Percentiles rank a stretch among this genome's conserved stretches.
phyloP scores from a whole-genome alignment of 2,113 vertebrate genomes.

The Dipodomys stephensi region DNA sequence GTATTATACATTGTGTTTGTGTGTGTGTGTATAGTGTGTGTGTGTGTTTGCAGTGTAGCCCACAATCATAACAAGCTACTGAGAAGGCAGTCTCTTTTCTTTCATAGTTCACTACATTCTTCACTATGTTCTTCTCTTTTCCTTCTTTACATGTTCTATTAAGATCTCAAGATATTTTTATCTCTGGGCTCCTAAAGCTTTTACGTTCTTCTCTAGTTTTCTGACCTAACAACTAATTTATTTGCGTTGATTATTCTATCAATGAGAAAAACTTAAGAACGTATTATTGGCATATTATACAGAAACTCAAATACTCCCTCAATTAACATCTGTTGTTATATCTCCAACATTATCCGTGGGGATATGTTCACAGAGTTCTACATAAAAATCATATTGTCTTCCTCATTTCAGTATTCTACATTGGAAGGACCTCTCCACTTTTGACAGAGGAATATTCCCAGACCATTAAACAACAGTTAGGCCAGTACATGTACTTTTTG shows the following conservation, averaged over 20 bases:
- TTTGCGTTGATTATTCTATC: not conserved
- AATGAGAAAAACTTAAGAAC: not conserved
- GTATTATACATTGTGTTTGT: too few species aligned
- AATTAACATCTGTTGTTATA: too few species aligned
- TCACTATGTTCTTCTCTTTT: not conserved
- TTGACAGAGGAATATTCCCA: not conserved
- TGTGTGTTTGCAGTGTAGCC: not conserved
- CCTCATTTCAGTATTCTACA: not conserved
- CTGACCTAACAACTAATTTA: not conserved
- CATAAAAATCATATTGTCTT: not conserved
- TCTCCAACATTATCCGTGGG: not conserved
- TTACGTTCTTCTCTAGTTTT: conserved; percentile 1
- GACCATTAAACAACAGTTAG: not conserved
- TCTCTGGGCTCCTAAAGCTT: not conserved
- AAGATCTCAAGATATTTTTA: conserved; percentile 23
- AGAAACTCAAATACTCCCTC: not conserved
- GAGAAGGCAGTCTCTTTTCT: not conserved
- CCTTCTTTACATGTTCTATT: not conserved
- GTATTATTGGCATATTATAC: not conserved
- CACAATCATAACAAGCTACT: not conserved
- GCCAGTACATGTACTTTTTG: not conserved
- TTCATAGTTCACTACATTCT: not conserved
- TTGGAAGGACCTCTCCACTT: not conserved
- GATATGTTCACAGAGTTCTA: not conserved
- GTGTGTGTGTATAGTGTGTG: too few species aligned